Base-by-base conservation (phyloP, 2,113 vertebrate genomes). In the Tringa solitaria region DNA sequence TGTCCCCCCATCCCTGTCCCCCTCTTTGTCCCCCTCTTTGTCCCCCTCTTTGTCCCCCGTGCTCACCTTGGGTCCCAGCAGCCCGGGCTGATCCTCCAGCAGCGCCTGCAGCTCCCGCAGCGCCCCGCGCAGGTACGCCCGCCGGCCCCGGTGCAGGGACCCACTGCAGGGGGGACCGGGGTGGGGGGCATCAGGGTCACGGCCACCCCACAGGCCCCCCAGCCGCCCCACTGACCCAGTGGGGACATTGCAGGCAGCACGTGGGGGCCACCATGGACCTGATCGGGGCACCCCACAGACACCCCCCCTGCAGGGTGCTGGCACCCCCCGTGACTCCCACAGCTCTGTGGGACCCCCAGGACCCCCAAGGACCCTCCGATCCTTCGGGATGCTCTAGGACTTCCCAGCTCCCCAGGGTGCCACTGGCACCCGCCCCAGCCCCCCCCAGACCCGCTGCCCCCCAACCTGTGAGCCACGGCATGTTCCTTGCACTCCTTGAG, bases 401-500 rank as follows among this genome's bases (percentile, higher is more conserved):
- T 24, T 57, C 28, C 28, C 28, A 18, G 28, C 24, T 28, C 26
- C 23, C 35, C n/a, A 18, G 39, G 14, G 14, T 41, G 41, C 5
- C 33, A 9, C 23, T 21, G 11, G 24, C 32, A 20, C 46, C 23
- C 17, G 21, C 61, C 19, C n/a, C 41, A 37, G 21, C 26, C 33
- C 33, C 33, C 28, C 39, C 6, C 9, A 23, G 28, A 3, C 10
- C 14, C 9, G 0, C 14, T 46, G 37, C 12, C 28, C 41, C 56
- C 65, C 97, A 89, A 99, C 99, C 99, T 97, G 90, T 99, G 98
- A 6, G 93, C 30, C 45, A 98, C 63, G 9, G 91, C 98, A 3
- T 99, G 85, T n/a, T 99, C 99, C 91, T 98, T 98, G 67, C 98
- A 98, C 84, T 99, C 99, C 94, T 99, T 99, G 89, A 99, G 96